These are phyloP conservation scores for Phalacrocorax pelagicus DNA, from an alignment of 2,113 vertebrate genomes.

Conservation along the genomic window DNA sequence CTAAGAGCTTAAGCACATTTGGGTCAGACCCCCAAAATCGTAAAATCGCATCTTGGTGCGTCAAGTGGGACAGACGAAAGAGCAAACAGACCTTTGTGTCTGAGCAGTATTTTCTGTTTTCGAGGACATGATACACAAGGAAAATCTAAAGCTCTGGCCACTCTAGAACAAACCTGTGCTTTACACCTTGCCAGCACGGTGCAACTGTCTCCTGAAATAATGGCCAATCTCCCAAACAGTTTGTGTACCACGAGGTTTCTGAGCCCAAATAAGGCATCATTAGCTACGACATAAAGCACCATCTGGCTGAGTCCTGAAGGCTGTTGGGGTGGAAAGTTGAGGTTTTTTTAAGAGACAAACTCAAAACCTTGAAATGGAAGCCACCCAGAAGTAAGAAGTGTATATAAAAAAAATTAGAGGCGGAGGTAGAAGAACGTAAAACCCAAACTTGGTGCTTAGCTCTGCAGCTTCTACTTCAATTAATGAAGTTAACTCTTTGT, in stretches of 20 bases:
- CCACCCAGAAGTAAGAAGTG: not conserved
- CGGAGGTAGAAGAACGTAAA: not conserved
- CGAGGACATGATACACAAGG: accelerated
- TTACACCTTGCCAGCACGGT: not conserved
- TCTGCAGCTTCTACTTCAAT: not conserved
- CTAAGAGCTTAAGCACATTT: accelerated
- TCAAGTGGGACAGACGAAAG: not conserved
- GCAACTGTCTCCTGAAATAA: not conserved
- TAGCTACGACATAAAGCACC: not conserved
- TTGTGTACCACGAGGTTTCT: not conserved
- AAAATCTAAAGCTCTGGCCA: not conserved
- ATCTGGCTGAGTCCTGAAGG: not conserved
- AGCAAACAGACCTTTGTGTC: not conserved
- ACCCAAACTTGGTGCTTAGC: not conserved
- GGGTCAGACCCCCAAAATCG: not conserved
- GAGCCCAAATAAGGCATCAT: not conserved
- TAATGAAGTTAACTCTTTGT: not conserved
- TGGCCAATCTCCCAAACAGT: not conserved
- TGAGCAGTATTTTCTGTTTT: not conserved
- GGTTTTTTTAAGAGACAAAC: not conserved
- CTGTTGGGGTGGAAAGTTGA: not conserved
- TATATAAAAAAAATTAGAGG: not conserved
- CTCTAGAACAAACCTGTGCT: not conserved
- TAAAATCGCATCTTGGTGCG: accelerated
- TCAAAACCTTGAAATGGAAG: not conserved